Conservation (phyloP, 2,888 invertebrate genomes). For the Rhamnusium bicolor region DNA sequence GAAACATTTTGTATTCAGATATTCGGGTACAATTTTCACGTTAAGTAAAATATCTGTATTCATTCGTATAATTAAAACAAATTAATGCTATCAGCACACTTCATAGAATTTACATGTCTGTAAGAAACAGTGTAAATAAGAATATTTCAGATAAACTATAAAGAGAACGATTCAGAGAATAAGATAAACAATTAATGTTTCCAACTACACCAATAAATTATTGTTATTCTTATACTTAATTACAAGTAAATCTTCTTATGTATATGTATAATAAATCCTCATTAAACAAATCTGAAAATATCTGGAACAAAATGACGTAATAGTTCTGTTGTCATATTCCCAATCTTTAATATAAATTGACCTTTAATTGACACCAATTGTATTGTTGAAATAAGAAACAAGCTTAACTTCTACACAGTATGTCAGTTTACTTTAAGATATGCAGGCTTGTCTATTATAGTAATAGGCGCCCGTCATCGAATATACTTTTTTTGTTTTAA, state of each 20-base stretch:
- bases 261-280: constrained; percentile 47
- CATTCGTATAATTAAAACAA: background rate
- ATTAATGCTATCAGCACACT: background rate
- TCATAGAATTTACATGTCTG: background rate
- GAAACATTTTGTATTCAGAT: too few species aligned
- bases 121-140: background rate
- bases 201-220: constrained; percentile 9
- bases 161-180: background rate
- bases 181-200: constrained; percentile 4
- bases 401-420: constrained; percentile 25
- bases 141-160: background rate
- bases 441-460: background rate
- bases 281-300: constrained; percentile 65
- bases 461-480: background rate
- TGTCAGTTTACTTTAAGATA: background rate
- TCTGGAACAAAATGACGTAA: constrained; percentile 65
- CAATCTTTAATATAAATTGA: constrained; percentile 69
- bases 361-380: constrained; percentile 70
- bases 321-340: constrained; percentile 61
- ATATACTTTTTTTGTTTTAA: background rate
- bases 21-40: too few species aligned
- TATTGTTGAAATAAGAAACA: constrained; percentile 63
- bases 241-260: constrained; percentile 23
- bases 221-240: constrained; percentile 14
- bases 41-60: too few species aligned